phyloP scores from a whole-genome alignment of 1,140 invertebrate species.

The Fopius arisanus region DNA sequence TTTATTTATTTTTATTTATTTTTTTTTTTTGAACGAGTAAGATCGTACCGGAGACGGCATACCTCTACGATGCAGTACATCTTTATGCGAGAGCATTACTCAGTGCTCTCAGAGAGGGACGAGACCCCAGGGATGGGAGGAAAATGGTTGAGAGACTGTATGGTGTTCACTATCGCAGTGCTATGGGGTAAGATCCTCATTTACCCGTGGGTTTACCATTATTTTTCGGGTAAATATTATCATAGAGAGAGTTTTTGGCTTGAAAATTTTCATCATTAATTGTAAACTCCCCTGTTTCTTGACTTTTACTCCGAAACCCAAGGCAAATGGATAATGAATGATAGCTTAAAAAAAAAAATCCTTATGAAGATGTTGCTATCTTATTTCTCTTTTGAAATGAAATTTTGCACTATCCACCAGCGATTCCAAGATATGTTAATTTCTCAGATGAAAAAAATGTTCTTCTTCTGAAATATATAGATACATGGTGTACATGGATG shows the following conservation, averaged over 20 bases:
- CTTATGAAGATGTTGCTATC: too few species aligned
- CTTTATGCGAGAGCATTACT: conserved; percentile 82
- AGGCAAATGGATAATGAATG: too few species aligned
- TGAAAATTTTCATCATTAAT: too few species aligned
- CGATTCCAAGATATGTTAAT: too few species aligned
- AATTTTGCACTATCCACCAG: conserved; percentile 29
- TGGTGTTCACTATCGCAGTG: conserved; percentile 80
- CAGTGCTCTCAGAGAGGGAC: conserved; percentile 71
- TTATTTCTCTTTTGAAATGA: too few species aligned
- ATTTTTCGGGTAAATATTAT: neutral
- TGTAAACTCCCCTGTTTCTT: too few species aligned
- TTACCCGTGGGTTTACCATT: neutral
- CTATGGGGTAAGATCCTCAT: conserved; percentile 77
- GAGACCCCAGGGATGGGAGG: conserved; percentile 75
- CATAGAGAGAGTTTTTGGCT: too few species aligned
- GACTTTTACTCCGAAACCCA: too few species aligned
- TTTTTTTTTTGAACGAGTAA: conserved; percentile 63
- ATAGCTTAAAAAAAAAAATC: too few species aligned
- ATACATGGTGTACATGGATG: conserved; percentile 91
- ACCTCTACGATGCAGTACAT: conserved; percentile 90
- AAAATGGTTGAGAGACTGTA: conserved; percentile 76
- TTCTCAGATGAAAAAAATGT: too few species aligned
- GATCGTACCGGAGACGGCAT: conserved; percentile 88
- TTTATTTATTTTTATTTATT: too few species aligned
- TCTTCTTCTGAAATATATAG: conserved; percentile 63